Conservation (phyloP, 1,140 invertebrate species). For the Cotesia chilonis region DNA sequence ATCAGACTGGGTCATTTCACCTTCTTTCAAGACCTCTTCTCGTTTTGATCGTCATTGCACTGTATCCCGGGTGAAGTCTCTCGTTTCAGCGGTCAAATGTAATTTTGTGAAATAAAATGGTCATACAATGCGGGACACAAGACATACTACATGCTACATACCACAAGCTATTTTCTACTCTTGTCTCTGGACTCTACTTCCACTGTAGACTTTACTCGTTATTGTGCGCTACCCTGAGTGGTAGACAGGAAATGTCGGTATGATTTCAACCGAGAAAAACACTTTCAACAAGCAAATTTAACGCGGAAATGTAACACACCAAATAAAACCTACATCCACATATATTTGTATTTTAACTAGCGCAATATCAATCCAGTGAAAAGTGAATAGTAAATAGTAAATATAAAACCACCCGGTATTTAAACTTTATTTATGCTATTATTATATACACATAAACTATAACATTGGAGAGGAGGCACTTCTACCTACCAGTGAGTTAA, state of each 20-base stretch:
- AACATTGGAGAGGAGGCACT: neutral
- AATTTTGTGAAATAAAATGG: conserved; percentile 12
- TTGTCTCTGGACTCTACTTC: too few relatives aligned
- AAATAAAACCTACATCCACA: too few relatives aligned
- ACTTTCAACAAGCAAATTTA: conserved; percentile 8
- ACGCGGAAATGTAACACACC: conserved; percentile 20
- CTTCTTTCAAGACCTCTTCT: neutral
- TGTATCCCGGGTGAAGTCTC: neutral
- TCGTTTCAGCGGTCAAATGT: neutral
- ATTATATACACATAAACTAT: too few relatives aligned
- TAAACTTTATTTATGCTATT: too few relatives aligned
- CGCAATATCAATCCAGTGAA: too few relatives aligned
- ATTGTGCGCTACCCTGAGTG: too few relatives aligned
- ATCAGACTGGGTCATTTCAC: neutral
- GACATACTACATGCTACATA: too few relatives aligned
- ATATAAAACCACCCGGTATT: too few relatives aligned
- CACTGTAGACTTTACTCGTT: too few relatives aligned
- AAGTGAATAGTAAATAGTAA: too few relatives aligned
- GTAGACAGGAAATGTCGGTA: conserved; percentile 2
- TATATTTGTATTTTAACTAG: too few relatives aligned
- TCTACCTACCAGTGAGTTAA: neutral
- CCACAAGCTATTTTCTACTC: too few relatives aligned
- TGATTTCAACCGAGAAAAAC: neutral
- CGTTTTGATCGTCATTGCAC: neutral
- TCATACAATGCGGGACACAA: neutral